Base-by-base conservation (phyloP, 2,113 vertebrate species). In the Cyanoramphus novaezelandiae region DNA sequence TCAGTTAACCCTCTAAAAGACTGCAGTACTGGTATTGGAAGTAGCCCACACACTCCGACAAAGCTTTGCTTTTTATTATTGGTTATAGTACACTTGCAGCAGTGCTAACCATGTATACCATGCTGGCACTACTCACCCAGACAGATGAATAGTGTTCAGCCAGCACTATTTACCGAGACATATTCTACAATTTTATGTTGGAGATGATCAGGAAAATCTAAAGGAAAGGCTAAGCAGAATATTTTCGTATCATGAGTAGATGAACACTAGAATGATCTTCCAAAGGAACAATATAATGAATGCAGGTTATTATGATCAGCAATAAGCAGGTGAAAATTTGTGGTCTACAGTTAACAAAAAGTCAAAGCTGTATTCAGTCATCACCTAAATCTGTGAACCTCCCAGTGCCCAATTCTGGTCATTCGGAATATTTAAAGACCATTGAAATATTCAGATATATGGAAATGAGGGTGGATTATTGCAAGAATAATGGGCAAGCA, bases 101-200 rank as follows among this genome's bases (percentile, higher is more conserved):
- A 44, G 27, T 28, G 35, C 39, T 84, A 57, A 60, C 65, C 6
- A 4, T 3, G 2, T 31, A 1, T 19, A 17, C 29, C 20, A 20
- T 21, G 4, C 39, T 41, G 13, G 17, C 20, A 47, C 31, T 39
- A 5, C 24, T 67, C 47, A 50, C 11, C 6, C 17, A 52, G n/a
- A 20, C 31, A 57, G 43, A 10, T 0, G 4, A 60, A 35, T 21
- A 59, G 33, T 24, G 20, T 15, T 59, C 33, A 59, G 21, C 13
- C 33, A 35, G 17, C 17, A 35, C 25, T 33, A 5, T 31, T 67
- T 47, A 55, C 11, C 3, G 13, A 49, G 37, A 23, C 27, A 2
- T 6, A 15, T 17, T 28, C n/a, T 63, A 35, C 33, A 53, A 35
- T 43, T 49, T 33, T 0, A 0, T 60, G 4, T 4, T 47, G 21